Percentiles rank a stretch among this genome's conserved stretches.
These are phyloP conservation scores for Rhincodon typus DNA, from an alignment of 2,797 vertebrate species.

Conservation along the genomic window DNA sequence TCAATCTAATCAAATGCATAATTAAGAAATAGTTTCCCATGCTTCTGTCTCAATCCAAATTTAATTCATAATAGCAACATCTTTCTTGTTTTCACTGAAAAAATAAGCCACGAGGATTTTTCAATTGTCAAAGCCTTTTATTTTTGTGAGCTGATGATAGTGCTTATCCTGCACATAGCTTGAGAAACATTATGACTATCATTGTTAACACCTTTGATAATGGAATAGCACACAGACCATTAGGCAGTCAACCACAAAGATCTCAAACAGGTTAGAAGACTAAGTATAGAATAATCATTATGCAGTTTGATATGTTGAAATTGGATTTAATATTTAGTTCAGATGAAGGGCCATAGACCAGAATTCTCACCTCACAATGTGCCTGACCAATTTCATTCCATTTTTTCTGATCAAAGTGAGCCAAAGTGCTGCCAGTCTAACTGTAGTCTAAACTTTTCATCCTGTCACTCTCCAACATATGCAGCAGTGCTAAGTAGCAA, in stretches of 20 bases:
- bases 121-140: not conserved
- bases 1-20: not conserved
- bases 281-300: not conserved
- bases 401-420: not conserved
- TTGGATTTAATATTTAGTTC: not conserved
- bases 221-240: not conserved
- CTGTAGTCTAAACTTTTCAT: not conserved
- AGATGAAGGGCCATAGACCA: not conserved
- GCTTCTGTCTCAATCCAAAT: not conserved
- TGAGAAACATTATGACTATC: not conserved
- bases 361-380: not conserved
- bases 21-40: not conserved
- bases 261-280: not conserved
- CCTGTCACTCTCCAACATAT: not conserved
- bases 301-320: not conserved
- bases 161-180: not conserved
- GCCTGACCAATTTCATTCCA: not conserved
- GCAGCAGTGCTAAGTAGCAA: not conserved
- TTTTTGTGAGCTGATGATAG: not conserved
- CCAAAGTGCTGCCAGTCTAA: not conserved
- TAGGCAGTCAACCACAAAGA: not conserved
- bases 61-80: not conserved
- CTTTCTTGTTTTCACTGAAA: not conserved
- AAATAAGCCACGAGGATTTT: not conserved
- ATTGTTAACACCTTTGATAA: not conserved